Evolutionary conservation across 2,888 invertebrate genomes (phyloP).

Genomic region (Apamea anceps): DNA sequence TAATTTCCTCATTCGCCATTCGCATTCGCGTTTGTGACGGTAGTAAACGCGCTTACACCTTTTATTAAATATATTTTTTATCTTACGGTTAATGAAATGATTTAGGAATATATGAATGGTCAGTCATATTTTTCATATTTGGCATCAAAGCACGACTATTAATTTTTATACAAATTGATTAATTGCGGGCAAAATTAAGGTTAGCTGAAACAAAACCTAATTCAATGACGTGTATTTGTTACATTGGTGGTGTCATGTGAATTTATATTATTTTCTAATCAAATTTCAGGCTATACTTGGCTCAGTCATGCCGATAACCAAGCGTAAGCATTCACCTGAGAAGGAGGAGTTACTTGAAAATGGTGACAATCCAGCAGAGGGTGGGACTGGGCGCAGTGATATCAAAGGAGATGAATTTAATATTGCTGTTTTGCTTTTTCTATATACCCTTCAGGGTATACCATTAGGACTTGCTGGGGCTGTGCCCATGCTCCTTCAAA

Average conservation of each 20-base stretch:
- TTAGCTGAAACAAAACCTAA: slow-evolving; percentile 61
- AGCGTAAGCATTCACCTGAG: slow-evolving; percentile 83
- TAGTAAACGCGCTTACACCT: neutral
- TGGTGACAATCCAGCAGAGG: slow-evolving; percentile 76
- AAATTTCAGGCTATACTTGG: slow-evolving; percentile 79
- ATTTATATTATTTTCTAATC: slow-evolving; percentile 46
- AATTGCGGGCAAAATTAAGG: slow-evolving; percentile 82
- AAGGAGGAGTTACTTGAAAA: slow-evolving; percentile 86
- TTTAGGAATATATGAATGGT: slow-evolving; percentile 53
- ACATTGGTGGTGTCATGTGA: slow-evolving; percentile 69
- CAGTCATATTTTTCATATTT: slow-evolving; percentile 20
- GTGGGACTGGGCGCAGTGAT: slow-evolving; percentile 79
- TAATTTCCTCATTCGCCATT: slow-evolving; percentile 7
- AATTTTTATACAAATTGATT: slow-evolving; percentile 34
- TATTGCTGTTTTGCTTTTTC: slow-evolving; percentile 96
- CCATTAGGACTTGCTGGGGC: slow-evolving; percentile 98
- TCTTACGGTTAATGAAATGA: slow-evolving; percentile 16
- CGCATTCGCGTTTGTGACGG: slow-evolving; percentile 18
- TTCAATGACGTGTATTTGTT: slow-evolving; percentile 82
- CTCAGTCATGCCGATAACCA: slow-evolving; percentile 84
- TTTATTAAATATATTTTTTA: slow-evolving; percentile 13
- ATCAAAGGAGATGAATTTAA: slow-evolving; percentile 94
- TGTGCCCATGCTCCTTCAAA: slow-evolving; percentile 98
- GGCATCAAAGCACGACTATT: slow-evolving; percentile 13
- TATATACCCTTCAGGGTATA: slow-evolving; percentile 98